Base-by-base conservation (phyloP, 2,113 vertebrate species). In the Orthonyx spaldingii region DNA sequence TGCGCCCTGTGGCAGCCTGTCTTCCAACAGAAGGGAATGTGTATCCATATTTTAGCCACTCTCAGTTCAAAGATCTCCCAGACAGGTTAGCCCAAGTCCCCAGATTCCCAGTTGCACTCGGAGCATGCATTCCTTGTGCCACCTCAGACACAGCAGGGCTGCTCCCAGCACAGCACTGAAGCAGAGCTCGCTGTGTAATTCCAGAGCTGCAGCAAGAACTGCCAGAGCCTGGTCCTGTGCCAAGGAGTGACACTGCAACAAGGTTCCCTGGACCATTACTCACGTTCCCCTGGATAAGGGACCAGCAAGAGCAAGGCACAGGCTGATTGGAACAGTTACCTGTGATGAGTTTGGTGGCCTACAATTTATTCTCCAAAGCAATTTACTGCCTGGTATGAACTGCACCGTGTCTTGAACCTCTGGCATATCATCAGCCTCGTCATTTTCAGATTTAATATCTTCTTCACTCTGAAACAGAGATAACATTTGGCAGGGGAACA, bases 351-450 rank as follows among this genome's bases (percentile, higher is more conserved):
- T 98, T 79, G 98, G 94, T 16, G 99, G 99, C 89, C 99, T 98
- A 63, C 98, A 97, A 27, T 98, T 98, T 98, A 99, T 98, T 96
- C 99, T 99, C 99, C 99, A 99, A 81, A 99, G 98, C 37, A 99
- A 97, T 90, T 98, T 99, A 95, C 99, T 99, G 88, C 99, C 99
- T 47, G 99, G 99, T 90, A 99, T 95, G 42, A 99, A 99, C 57
- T 98, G 98, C 68, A 99, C 99, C 0, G 99, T 99, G 91, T 99
- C 99, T 87, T 99, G 99, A 49, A 98, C 90, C 63, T 98, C 98
- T 5, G 99, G 99, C 98, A 99, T 98, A 70, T 99, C 98, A 35
- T 99, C 99, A 1, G 98, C 98, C 42, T 98, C 98, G 22, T 99
- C 98, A 2, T 98, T 98, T 53, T 98, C 98, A 0, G 98, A 94